Conservation (phyloP, 2,797 vertebrate species). For the Vireo griseus region DNA sequence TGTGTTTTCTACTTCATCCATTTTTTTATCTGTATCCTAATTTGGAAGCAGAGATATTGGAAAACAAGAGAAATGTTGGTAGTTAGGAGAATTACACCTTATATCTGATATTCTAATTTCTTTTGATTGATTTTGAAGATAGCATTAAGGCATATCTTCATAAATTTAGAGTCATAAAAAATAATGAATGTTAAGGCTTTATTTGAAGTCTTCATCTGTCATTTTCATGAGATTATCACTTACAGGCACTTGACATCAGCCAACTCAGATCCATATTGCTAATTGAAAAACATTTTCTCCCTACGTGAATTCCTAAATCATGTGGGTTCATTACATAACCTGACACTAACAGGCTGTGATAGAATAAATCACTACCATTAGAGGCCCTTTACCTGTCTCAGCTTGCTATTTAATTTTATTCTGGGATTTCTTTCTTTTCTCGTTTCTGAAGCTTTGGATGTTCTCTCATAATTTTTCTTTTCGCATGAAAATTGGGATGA, state of each 20-base stretch:
- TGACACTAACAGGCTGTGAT: background rate
- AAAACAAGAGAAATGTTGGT: background rate
- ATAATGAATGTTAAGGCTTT: background rate
- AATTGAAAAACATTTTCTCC: background rate
- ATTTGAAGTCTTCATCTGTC: background rate
- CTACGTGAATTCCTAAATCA: background rate
- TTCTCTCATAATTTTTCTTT: background rate
- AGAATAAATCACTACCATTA: slow-evolving; percentile 16
- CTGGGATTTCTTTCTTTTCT: background rate
- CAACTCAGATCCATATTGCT: background rate
- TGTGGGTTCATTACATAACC: background rate
- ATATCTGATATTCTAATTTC: background rate
- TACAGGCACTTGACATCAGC: background rate
- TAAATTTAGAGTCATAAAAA: background rate
- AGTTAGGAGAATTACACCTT: background rate
- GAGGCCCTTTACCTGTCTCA: background rate
- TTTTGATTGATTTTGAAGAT: background rate
- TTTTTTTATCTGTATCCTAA: background rate
- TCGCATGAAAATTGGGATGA: background rate
- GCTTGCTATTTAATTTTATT: background rate
- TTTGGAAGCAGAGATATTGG: background rate
- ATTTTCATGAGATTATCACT: background rate
- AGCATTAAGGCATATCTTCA: background rate
- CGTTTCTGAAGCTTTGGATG: background rate
- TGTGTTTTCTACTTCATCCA: background rate